Conservation (phyloP, 23 tunicate genomes). For the Trididemnum miniatum region DNA sequence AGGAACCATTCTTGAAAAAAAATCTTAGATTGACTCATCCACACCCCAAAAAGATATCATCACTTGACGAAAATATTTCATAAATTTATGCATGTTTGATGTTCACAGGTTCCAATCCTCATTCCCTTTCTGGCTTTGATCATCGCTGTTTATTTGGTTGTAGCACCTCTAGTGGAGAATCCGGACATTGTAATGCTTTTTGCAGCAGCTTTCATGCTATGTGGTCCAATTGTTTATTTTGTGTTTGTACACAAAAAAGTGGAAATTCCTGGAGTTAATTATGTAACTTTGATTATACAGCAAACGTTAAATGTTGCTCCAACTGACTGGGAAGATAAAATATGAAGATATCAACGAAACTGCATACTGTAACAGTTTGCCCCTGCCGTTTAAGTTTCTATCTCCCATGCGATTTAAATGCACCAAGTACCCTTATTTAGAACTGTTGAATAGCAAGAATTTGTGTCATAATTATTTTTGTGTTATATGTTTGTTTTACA, state of each 20-base stretch:
- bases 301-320: constrained; percentile 41
- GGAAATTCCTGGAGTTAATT: constrained; percentile 37
- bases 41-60: too few species aligned
- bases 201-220: constrained; percentile 35
- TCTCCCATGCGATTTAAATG: too few species aligned
- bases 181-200: constrained; percentile 42
- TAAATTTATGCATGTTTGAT: too few species aligned
- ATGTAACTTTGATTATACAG: constrained; percentile 38
- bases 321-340: constrained; percentile 43
- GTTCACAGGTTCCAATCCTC: constrained; percentile 56
- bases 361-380: too few species aligned
- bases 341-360: background rate
- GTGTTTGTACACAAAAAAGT: constrained; percentile 35
- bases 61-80: too few species aligned
- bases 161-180: constrained; percentile 47
- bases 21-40: too few species aligned
- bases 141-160: constrained; percentile 35
- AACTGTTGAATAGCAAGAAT: too few species aligned
- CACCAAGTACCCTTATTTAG: too few species aligned
- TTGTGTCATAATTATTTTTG: too few species aligned
- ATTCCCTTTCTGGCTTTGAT: constrained; percentile 39
- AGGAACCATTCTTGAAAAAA: too few species aligned
- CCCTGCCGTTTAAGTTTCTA: too few species aligned
- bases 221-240: constrained; percentile 31
- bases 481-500: too few species aligned